Conservation (phyloP, 2,888 invertebrate genomes). For the Philopedon plagiatum region DNA sequence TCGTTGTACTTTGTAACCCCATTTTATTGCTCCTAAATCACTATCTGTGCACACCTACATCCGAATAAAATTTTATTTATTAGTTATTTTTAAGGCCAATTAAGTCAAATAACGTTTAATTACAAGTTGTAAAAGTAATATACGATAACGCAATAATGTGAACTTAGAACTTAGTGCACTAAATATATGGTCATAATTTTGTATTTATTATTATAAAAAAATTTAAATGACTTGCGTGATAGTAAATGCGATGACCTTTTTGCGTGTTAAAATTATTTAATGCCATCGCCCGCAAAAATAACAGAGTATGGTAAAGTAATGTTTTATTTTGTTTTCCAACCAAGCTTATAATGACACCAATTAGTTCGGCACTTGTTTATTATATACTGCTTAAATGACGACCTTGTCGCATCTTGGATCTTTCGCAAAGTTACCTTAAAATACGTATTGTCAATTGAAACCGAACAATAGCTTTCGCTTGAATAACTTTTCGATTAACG, state of each 20-base stretch:
- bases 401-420: too few species aligned
- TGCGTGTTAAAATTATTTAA: constrained; percentile 29
- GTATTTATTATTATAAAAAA: neutral
- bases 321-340: neutral
- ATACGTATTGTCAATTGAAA: too few species aligned
- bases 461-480: too few species aligned
- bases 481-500: too few species aligned
- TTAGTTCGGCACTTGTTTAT: neutral
- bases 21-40: neutral
- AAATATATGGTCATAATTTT: neutral
- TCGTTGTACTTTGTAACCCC: too few species aligned
- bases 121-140: constrained; percentile 1
- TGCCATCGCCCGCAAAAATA: constrained; percentile 1
- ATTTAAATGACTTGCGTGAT: constrained; percentile 20
- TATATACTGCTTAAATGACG: too few species aligned
- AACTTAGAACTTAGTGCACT: neutral
- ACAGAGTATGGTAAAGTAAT: neutral
- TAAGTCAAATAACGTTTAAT: neutral
- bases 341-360: neutral
- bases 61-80: constrained; percentile 3
- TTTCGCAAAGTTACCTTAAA: too few species aligned
- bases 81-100: neutral
- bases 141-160: neutral
- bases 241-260: constrained; percentile 24
- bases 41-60: neutral